Evolutionary conservation across 2,888 invertebrate genomes (phyloP).

Genomic region (Xestia xanthographa): DNA sequence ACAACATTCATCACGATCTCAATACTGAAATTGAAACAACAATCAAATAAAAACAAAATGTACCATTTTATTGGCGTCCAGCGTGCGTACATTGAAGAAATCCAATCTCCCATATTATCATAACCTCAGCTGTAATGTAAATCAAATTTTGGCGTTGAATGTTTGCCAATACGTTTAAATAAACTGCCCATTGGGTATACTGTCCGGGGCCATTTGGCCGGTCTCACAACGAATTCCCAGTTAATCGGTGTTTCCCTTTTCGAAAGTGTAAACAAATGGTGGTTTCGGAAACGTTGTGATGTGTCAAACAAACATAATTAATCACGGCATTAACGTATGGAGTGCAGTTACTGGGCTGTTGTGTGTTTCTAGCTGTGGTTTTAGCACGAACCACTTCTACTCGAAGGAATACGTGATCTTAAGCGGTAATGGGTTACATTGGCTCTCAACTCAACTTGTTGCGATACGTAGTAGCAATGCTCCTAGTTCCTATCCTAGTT

Average conservation of each 20-base stretch:
- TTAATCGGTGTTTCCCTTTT: conserved; percentile 60
- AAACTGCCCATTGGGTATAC: conserved; percentile 66
- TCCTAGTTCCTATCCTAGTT: neutral
- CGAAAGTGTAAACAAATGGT: conserved; percentile 59
- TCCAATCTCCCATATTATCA: conserved; percentile 60
- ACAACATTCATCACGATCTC: conserved; percentile 34
- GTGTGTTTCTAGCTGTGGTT: conserved; percentile 36
- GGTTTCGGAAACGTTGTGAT: conserved; percentile 54
- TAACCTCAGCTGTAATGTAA: conserved; percentile 71
- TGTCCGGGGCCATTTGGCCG: conserved; percentile 61
- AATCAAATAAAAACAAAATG: conserved; percentile 58
- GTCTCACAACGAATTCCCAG: conserved; percentile 59
- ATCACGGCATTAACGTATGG: conserved; percentile 56
- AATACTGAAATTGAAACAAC: conserved; percentile 50
- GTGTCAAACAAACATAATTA: conserved; percentile 69
- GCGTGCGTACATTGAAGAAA: conserved; percentile 51
- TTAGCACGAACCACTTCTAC: neutral
- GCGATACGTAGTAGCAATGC: neutral
- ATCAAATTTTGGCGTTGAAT: conserved; percentile 75
- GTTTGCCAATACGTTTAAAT: conserved; percentile 76
- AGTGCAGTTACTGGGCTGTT: conserved; percentile 49
- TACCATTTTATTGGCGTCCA: conserved; percentile 41
- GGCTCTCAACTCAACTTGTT: neutral
- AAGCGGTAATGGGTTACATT: neutral
- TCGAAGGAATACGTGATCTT: neutral